phyloP scores from a whole-genome alignment of 2,797 vertebrate species.

The Triplophysa bombifrons region DNA sequence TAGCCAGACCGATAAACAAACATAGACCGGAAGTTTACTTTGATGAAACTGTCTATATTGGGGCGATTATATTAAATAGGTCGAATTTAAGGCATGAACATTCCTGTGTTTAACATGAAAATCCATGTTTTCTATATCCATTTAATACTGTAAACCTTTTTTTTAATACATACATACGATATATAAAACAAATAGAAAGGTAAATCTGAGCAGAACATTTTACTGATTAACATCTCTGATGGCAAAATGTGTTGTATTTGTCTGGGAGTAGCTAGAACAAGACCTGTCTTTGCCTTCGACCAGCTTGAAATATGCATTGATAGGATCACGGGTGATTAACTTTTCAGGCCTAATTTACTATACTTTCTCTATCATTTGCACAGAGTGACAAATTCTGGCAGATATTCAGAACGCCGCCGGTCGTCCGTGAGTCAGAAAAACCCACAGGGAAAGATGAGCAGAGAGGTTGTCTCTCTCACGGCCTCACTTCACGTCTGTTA shows the following conservation, averaged over 20 bases:
- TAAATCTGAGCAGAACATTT: slow-evolving; percentile 28
- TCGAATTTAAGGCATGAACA: no score
- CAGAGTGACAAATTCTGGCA: slow-evolving; percentile 42
- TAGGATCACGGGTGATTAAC: slow-evolving; percentile 55
- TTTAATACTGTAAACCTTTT: no score
- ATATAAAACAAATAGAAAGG: neutral
- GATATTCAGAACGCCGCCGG: slow-evolving; percentile 36
- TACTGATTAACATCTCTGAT: slow-evolving; percentile 54
- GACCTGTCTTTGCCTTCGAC: slow-evolving; percentile 39
- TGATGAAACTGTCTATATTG: no score
- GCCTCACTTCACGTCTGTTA: slow-evolving; percentile 19
- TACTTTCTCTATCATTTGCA: slow-evolving; percentile 43
- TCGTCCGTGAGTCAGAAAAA: neutral
- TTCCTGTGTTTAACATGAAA: no score
- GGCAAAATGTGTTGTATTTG: slow-evolving; percentile 34
- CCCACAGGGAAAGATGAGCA: neutral
- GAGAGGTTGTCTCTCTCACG: neutral
- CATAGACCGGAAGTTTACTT: no score
- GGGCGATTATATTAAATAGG: no score
- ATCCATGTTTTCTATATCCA: no score
- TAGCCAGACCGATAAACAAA: no score
- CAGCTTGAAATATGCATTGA: slow-evolving; percentile 50
- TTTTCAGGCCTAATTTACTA: slow-evolving; percentile 55
- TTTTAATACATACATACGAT: no score
- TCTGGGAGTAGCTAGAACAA: slow-evolving; percentile 24